Base-by-base conservation (phyloP, 2,113 vertebrate genomes). In the Alligator mississippiensis region DNA sequence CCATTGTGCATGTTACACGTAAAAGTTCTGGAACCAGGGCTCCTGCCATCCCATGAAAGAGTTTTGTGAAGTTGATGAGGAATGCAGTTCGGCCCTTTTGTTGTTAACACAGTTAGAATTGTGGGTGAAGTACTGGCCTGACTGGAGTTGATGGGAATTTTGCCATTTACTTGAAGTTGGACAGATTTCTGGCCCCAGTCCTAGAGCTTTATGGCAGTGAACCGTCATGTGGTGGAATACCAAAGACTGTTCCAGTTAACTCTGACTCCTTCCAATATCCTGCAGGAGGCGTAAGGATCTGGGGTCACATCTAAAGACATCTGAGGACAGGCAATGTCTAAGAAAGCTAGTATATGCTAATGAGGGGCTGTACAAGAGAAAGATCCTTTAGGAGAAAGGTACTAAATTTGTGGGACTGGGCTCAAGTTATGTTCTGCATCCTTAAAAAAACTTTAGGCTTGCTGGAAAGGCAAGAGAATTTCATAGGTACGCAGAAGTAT, bases 171-270 rank as follows among this genome's bases (percentile, higher is more conserved):
- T 90, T 92, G 54, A 79, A 66, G n/a, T 28, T 27, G 24, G 17
- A 15, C 54, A 84, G 70, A 63, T 84, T 96, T 89, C 1, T n/a
- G 47, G 80, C 66, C 76, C 80, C 6, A 63, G 30, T n/a, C 27
- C 5, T 12, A 14, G 34, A 64, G 55, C 11, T 93, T 59, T 79
- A 66, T 63, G 54, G 6, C 27, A 90, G 15, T n/a, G 18, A 62
- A 4, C 34, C 83, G 27, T 58, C 28, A 54, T 0, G 0, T 63
- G 15, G 77, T 77, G 4, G 4, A 3, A 8, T 4, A 1, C 47
- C 47, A 1, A 34, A 57, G 57, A 13, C 77, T 82, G 38, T 11
- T 86, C 24, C 61, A 60, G 3, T 58, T 80, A 66, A 74, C 6
- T 66, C 9, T 62, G 80, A 60, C 80, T 57, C 8, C 15, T 84